phyloP scores from a whole-genome alignment of 2,888 invertebrate species.

The Hemicrepidius hirtus region DNA sequence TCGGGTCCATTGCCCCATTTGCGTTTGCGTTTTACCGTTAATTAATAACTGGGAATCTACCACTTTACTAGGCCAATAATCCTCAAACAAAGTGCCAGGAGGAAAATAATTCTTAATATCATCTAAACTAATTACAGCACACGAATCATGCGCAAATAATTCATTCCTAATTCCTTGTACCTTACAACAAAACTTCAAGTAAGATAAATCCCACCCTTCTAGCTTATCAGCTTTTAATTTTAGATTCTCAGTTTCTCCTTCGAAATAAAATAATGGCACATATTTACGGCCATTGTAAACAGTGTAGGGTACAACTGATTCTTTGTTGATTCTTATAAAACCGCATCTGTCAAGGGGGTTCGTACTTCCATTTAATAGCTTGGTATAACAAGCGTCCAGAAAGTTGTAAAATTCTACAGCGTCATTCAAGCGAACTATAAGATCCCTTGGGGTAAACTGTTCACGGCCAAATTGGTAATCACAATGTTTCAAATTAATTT shows the following conservation, averaged over 20 bases:
- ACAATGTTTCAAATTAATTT: conserved; percentile 94
- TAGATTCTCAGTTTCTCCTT: conserved; percentile 93
- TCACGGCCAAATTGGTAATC: conserved; percentile 93
- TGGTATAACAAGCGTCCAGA: conserved; percentile 91
- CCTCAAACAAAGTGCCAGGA: conserved; percentile 91
- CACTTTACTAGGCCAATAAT: conserved; percentile 94
- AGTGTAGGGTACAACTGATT: conserved; percentile 94
- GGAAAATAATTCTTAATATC: conserved; percentile 95
- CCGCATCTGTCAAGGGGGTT: conserved; percentile 88
- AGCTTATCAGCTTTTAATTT: conserved; percentile 90
- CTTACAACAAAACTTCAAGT: conserved; percentile 95
- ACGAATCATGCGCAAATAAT: conserved; percentile 92
- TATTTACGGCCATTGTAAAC: conserved; percentile 88
- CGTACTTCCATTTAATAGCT: conserved; percentile 82
- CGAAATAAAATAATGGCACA: conserved; percentile 93
- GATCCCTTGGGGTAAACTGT: conserved; percentile 89
- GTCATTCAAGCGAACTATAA: conserved; percentile 91
- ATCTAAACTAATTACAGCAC: conserved; percentile 91
- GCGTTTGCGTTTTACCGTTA: conserved; percentile 77
- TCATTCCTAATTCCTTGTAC: conserved; percentile 95
- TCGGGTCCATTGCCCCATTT: conserved; percentile 84
- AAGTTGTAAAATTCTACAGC: conserved; percentile 94
- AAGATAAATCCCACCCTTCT: conserved; percentile 94
- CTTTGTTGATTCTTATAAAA: conserved; percentile 93
- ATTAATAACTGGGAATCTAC: conserved; percentile 87